A percentile compares a stretch with the other conserved stretches of the same genome.
phyloP scores from a whole-genome alignment of 2,113 vertebrate species.

The Pyxicephalus adspersus region DNA sequence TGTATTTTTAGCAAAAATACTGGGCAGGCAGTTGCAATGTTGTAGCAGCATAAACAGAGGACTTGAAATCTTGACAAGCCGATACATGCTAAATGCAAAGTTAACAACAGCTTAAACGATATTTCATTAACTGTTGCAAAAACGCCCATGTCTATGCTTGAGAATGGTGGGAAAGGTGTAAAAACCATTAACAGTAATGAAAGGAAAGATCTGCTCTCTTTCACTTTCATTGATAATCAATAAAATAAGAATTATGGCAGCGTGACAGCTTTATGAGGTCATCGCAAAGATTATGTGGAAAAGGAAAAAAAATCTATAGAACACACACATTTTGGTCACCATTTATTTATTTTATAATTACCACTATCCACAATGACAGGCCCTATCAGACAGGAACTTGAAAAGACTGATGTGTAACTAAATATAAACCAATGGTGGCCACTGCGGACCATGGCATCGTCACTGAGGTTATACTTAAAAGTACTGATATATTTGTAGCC shows the following conservation, averaged over 20 bases:
- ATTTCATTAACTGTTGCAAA: conserved; percentile 15
- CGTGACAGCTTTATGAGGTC: conserved; percentile 52
- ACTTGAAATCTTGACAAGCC: background rate
- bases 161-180: conserved; percentile 17
- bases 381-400: background rate
- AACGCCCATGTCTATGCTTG: conserved; percentile 20
- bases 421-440: background rate
- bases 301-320: conserved; percentile 21
- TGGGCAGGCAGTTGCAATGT: background rate
- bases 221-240: conserved; percentile 51
- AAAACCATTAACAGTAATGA: conserved; percentile 46
- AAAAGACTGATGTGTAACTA: conserved; percentile 21
- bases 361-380: background rate
- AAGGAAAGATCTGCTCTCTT: conserved; percentile 45
- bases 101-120: background rate
- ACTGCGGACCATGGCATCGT: background rate
- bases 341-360: conserved; percentile 50
- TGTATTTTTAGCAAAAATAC: too few relatives aligned
- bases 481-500: background rate
- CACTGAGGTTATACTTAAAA: background rate
- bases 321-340: background rate
- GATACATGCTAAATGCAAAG: background rate
- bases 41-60: too few relatives aligned
- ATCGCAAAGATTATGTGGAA: conserved; percentile 40
- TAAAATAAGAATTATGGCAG: conserved; percentile 10